Percentiles rank a stretch among this genome's conserved stretches.
Evolutionary conservation across 2,797 vertebrate genomes (phyloP).

Genomic region (Artibeus lituratus): DNA sequence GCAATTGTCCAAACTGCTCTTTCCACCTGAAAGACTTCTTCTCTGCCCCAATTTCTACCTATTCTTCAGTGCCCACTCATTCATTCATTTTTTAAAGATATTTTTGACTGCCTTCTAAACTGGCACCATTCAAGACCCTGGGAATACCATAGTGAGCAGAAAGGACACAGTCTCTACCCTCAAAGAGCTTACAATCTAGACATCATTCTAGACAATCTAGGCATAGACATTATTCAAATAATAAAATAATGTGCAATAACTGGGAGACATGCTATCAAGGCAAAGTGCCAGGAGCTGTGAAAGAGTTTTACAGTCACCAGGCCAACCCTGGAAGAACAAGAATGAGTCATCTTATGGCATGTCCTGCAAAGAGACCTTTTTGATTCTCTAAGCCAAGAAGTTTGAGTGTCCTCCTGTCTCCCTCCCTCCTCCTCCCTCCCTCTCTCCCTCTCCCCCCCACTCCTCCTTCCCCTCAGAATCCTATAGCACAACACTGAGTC

Average conservation of each 20-base stretch:
- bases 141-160: background rate
- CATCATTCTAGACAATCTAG: too few relatives aligned
- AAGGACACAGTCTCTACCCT: background rate
- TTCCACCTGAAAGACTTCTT: background rate
- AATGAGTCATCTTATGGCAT: background rate
- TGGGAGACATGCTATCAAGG: background rate
- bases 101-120: background rate
- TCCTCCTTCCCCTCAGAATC: background rate
- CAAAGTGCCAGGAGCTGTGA: background rate
- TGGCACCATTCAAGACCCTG: background rate
- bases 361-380: background rate
- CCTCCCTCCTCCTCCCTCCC: too few relatives aligned
- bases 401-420: fast-evolving
- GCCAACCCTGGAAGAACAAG: background rate
- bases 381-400: background rate
- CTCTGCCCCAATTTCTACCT: background rate
- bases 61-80: background rate
- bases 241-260: background rate
- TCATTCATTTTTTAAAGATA: background rate
- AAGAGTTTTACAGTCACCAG: background rate
- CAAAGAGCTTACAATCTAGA: background rate
- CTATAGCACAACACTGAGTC: background rate
- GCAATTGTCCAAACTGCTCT: background rate
- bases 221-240: background rate
- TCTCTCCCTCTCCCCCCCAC: too few relatives aligned